Evolutionary conservation across 2,888 invertebrate genomes (phyloP).

Genomic region (Folsomia candida): DNA sequence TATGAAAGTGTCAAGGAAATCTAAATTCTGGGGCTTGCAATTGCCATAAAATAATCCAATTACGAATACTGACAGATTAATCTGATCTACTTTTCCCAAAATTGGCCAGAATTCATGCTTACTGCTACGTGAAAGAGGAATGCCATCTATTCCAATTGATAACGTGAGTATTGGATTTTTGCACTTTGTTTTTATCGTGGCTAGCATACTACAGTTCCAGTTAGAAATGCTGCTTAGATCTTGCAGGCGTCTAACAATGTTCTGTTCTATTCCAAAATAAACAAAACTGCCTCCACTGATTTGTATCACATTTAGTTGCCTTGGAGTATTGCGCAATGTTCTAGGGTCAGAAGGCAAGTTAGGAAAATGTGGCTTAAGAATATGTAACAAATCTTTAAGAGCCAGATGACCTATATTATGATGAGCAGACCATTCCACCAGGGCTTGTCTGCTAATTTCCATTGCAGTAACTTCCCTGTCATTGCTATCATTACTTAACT

Average conservation of each 20-base stretch:
- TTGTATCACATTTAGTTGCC: neutral
- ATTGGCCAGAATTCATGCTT: slow-evolving; percentile 8
- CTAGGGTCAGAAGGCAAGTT: slow-evolving; percentile 3
- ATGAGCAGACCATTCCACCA: neutral
- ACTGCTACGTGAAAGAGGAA: slow-evolving; percentile 1
- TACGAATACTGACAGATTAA: neutral
- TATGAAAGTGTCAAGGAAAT: neutral
- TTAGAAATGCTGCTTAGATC: neutral
- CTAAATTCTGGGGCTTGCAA: slow-evolving; percentile 1
- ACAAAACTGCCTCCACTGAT: neutral
- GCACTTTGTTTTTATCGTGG: neutral
- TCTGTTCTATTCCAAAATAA: neutral
- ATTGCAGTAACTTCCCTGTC: neutral
- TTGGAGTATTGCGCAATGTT: neutral
- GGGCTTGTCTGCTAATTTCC: neutral
- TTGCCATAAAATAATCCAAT: slow-evolving; percentile 6
- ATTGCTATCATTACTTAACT: neutral
- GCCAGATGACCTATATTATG: slow-evolving; percentile 4
- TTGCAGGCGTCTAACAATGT: neutral
- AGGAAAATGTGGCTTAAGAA: neutral
- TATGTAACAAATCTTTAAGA: neutral
- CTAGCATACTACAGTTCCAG: neutral
- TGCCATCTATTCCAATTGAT: slow-evolving; percentile 1
- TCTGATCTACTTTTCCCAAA: neutral
- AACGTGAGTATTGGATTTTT: neutral